phyloP scores from a whole-genome alignment of 2,888 invertebrate genomes.

The Germaria angustata region DNA sequence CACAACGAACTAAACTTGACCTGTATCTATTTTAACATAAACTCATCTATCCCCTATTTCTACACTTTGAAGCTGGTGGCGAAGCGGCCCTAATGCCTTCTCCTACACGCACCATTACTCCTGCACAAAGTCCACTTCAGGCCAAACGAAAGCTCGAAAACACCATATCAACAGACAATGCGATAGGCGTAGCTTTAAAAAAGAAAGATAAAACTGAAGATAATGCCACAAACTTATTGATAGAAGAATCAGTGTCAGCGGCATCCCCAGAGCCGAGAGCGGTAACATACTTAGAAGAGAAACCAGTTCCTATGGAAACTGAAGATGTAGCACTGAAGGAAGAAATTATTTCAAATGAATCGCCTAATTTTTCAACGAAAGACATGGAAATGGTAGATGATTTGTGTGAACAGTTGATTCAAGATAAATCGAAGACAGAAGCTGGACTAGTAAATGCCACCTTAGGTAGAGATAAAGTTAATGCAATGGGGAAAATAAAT shows the following conservation, averaged over 20 bases:
- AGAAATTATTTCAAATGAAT: conserved; percentile 62
- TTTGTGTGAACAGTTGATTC: conserved; percentile 77
- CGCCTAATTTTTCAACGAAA: conserved; percentile 71
- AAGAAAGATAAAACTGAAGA: conserved; percentile 84
- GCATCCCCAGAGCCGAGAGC: conserved; percentile 60
- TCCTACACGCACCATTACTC: conserved; percentile 83
- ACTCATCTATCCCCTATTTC: conserved; percentile 61
- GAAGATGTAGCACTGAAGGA: conserved; percentile 71
- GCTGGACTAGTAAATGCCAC: neutral
- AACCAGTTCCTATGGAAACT: conserved; percentile 73
- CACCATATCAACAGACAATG: conserved; percentile 86
- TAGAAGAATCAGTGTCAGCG: conserved; percentile 69
- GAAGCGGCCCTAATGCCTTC: conserved; percentile 83
- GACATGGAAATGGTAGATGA: conserved; percentile 76
- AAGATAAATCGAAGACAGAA: conserved; percentile 49
- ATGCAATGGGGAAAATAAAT: conserved; percentile 64
- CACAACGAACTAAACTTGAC: conserved; percentile 74
- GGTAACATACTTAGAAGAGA: conserved; percentile 39
- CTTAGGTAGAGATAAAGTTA: conserved; percentile 41
- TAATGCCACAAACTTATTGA: conserved; percentile 71
- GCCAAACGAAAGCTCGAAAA: conserved; percentile 88
- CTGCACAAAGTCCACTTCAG: conserved; percentile 81
- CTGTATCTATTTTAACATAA: conserved; percentile 68
- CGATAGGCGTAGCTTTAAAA: conserved; percentile 82
- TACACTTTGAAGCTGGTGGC: conserved; percentile 77